Percentiles rank a stretch among this genome's conserved stretches.
These are phyloP conservation scores for Balanococcus diminutus DNA, from an alignment of 2,888 invertebrate species.

Conservation along the genomic window DNA sequence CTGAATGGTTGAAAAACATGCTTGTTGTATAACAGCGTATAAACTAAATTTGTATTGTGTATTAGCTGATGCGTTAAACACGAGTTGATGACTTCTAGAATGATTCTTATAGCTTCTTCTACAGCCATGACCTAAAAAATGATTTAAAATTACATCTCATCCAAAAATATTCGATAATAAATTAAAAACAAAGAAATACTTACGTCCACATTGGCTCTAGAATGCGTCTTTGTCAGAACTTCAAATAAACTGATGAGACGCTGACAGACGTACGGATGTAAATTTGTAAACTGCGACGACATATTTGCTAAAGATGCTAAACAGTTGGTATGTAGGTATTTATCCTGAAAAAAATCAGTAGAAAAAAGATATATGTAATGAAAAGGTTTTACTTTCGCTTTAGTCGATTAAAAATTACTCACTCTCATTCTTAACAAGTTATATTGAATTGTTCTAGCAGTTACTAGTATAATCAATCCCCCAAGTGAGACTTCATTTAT, in stretches of 20 bases:
- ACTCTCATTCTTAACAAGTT: constrained; percentile 94
- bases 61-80: constrained; percentile 85
- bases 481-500: constrained; percentile 93
- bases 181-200: constrained; percentile 60
- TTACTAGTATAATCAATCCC: constrained; percentile 89
- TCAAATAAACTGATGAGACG: constrained; percentile 89
- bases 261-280: constrained; percentile 96
- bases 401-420: constrained; percentile 59
- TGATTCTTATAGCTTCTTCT: constrained; percentile 95
- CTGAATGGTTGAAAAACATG: constrained; percentile 86
- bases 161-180: neutral
- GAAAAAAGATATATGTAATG: constrained; percentile 31
- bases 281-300: constrained; percentile 87
- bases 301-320: constrained; percentile 97
- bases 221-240: constrained; percentile 85
- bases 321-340: constrained; percentile 98
- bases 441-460: constrained; percentile 95
- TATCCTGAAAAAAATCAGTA: constrained; percentile 69
- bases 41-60: constrained; percentile 90
- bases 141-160: neutral
- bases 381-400: neutral
- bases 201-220: constrained; percentile 65
- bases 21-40: constrained; percentile 91
- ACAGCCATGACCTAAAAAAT: constrained; percentile 85
- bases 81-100: constrained; percentile 96